A percentile compares a stretch with the other conserved stretches of the same genome.
phyloP scores from a whole-genome alignment of 2,113 vertebrate species.

The Centropus unirufus region DNA sequence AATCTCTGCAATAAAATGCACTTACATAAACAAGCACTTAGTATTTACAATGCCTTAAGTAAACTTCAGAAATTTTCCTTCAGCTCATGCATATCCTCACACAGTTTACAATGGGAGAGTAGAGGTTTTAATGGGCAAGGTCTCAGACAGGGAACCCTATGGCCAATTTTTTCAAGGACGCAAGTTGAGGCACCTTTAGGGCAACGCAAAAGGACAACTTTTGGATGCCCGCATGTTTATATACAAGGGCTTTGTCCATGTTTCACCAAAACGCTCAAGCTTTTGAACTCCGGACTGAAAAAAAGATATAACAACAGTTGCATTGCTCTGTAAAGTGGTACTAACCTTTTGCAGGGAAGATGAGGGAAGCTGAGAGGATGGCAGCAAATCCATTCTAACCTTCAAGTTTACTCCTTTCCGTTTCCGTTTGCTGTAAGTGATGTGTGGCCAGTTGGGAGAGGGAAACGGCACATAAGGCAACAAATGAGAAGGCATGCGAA shows the following conservation, averaged over 20 bases:
- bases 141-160: background rate
- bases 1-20: background rate
- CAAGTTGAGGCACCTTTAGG: background rate
- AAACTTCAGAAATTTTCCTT: background rate
- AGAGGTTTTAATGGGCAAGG: background rate
- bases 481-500: rapidly evolving
- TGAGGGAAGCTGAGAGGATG: background rate
- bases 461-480: background rate
- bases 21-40: background rate
- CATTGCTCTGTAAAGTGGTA: background rate
- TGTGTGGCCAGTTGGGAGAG: background rate
- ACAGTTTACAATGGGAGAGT: background rate
- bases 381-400: background rate
- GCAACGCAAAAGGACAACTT: background rate
- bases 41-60: background rate
- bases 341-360: background rate
- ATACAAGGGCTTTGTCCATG: background rate
- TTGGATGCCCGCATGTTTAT: background rate
- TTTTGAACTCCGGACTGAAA: background rate
- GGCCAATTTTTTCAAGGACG: background rate
- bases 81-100: background rate
- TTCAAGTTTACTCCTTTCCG: background rate
- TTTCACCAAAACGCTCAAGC: background rate
- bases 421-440: background rate
- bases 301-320: background rate